phyloP scores from a whole-genome alignment of 1,140 invertebrate genomes.

The Magallana gigas region DNA sequence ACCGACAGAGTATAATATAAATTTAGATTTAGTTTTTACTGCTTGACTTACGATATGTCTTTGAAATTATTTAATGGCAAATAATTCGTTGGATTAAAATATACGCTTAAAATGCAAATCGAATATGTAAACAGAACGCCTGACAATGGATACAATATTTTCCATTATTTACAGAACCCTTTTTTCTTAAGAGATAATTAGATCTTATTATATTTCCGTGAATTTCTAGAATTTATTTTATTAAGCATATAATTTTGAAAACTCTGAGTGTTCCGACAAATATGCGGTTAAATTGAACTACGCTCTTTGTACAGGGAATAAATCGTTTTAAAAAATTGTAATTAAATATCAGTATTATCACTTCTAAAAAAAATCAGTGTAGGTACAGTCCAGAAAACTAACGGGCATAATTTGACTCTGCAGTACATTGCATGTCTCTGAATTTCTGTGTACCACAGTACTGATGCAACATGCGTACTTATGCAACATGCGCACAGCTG shows the following conservation, averaged over 20 bases:
- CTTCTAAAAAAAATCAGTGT: not conserved
- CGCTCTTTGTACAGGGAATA: not conserved
- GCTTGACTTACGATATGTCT: not conserved
- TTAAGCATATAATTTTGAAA: not conserved
- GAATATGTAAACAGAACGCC: slow-evolving; percentile 2
- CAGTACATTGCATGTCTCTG: not conserved
- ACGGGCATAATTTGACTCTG: not conserved
- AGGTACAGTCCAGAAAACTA: not conserved
- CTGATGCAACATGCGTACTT: not conserved
- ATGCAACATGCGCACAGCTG: not conserved
- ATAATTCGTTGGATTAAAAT: not conserved
- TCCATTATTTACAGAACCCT: not conserved
- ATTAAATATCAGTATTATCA: not conserved
- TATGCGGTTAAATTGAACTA: slow-evolving; percentile 1
- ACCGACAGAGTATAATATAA: not conserved
- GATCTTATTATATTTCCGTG: not conserved
- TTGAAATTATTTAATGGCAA: not conserved
- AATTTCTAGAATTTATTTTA: not conserved
- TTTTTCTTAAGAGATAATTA: not conserved
- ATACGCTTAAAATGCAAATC: not conserved
- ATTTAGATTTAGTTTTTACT: not conserved
- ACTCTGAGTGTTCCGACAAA: not conserved
- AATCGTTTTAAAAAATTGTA: not conserved
- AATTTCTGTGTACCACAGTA: not conserved
- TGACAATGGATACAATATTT: not conserved